Percentiles rank a stretch among this genome's conserved stretches.
Conservation (phyloP, 2,888 invertebrate genomes). For the Tineola bisselliella region DNA sequence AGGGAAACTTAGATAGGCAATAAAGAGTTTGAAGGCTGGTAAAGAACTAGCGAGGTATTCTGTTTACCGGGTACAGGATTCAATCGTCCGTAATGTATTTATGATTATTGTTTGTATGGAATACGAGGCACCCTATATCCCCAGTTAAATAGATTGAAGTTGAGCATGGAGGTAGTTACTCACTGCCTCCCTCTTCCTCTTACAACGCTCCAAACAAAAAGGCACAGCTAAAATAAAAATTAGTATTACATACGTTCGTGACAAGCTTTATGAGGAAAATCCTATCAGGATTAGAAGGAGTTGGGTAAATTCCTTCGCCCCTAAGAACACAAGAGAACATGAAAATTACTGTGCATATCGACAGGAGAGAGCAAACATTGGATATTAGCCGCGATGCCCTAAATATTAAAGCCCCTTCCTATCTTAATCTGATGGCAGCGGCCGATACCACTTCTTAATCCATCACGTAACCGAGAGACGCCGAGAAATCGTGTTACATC, state of each 20-base stretch:
- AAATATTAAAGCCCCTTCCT: conserved; percentile 48
- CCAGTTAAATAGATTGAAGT: conserved; percentile 8
- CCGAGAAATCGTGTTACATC: conserved; percentile 70
- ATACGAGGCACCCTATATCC: conserved; percentile 4
- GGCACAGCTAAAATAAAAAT: conserved; percentile 1
- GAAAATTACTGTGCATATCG: conserved; percentile 51
- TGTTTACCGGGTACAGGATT: conserved; percentile 58
- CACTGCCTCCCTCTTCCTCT: neutral
- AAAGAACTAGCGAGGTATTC: conserved; percentile 36
- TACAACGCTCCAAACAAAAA: neutral
- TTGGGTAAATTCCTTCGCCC: conserved; percentile 7
- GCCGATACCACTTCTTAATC: conserved; percentile 63
- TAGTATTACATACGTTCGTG: conserved; percentile 9
- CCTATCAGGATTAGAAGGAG: conserved; percentile 11
- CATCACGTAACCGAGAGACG: conserved; percentile 68
- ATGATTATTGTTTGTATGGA: conserved; percentile 52
- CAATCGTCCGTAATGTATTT: conserved; percentile 67
- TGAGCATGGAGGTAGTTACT: neutral
- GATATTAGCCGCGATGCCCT: conserved; percentile 59
- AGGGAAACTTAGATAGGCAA: conserved; percentile 60
- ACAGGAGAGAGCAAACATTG: conserved; percentile 46
- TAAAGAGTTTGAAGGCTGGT: conserved; percentile 43
- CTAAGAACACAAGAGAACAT: conserved; percentile 18
- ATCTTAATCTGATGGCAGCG: conserved; percentile 58
- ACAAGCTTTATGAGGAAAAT: conserved; percentile 8